Evolutionary conservation across 2,113 vertebrate species (phyloP), one percentile per base, ranked within the genome.

Genomic region (Varanus salvator): DNA sequence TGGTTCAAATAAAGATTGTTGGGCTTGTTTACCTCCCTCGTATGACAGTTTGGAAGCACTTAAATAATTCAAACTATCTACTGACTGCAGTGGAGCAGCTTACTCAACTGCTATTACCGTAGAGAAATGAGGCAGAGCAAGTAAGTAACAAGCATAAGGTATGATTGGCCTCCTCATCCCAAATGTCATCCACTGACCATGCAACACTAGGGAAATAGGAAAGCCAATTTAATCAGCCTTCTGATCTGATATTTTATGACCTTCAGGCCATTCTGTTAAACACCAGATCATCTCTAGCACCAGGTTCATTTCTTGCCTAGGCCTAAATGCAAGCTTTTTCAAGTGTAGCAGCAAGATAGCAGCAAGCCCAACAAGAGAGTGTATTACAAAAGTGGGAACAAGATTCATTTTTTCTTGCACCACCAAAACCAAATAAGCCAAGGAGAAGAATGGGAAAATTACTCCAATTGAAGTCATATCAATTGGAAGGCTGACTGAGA

Each of bases 381-480:
- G 11, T 48, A 38, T 87, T 25, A 94, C 85, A 84, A 91, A 91
- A 87, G 34, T 84, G 21, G 31, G 69, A 74, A 86, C 84, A 93
- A 94, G 88, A 93, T 84, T 91, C 27, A 88, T 94, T 93, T 64
- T 90, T 52, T 91, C 85, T 92, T 87, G 84, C 77, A 92, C 75
- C 89, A 93, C 90, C 92, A 91, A 87, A 31, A 64, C 54, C 91
- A 93, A 96, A 94, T 90, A 89, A 93, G 91, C 74, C 12, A 91
- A 68, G 87, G 88, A 96, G 93, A 95, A 92, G 81, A 94, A 75
- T 94, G 95, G 76, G 89, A 77, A 95, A 94, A 96, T 96, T 91
- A 95, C 94, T 91, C 92, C 95, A 96, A 96, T 84, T 92, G 94
- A 96, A 96, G 96, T 96, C 92, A 9, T 80, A 95, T 94, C 95